Evolutionary conservation across 2,888 invertebrate genomes (phyloP), one percentile per base, ranked within the genome.

Genomic region (Tenthredo mesomela): DNA sequence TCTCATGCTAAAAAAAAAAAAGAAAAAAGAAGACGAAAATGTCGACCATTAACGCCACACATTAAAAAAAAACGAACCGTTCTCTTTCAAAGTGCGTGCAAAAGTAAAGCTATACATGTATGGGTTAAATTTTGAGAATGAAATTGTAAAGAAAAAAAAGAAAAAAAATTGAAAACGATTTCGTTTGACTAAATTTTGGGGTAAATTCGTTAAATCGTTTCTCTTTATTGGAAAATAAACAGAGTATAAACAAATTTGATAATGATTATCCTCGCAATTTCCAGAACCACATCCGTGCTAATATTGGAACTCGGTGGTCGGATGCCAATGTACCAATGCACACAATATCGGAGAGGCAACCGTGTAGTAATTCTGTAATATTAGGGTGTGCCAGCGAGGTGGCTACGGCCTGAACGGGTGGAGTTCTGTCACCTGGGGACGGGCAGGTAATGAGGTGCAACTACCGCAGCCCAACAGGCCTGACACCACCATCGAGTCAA

Each of bases 281-380:
- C 88, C 89, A 87, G 84, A 83, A 86, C 86, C 87, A 87, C 87
- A 88, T 87, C 87, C 88, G 88, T 89, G 89, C 89, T 89, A 90
- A 91, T 90, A 91, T 90, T 89, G 88, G 88, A 88, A 82, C 67
- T 43, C 18, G 82, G 80, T 25, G 65, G 82, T 70, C 47, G 58
- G 18, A 61, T 37, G 54, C 58, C 50, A 61, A 61, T 61, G 80
- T 10, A 33, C 29, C 43, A 87, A 86, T 86, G 87, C 87, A 87
- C 86, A 84, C 83, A 87, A 86, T 84, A 86, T 82, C 85, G 85
- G 37, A 73, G 78, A 85, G 65, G 85, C 83, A 82, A 15, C 43
- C 67, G 87, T 88, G 88, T 89, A 88, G 89, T 89, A 90, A 91
- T 90, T 90, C 89, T 89, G 89, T 90, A 90, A 91, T 90, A 89